Base-by-base conservation (phyloP, 2,113 vertebrate genomes). In the Seriola aureovittata region DNA sequence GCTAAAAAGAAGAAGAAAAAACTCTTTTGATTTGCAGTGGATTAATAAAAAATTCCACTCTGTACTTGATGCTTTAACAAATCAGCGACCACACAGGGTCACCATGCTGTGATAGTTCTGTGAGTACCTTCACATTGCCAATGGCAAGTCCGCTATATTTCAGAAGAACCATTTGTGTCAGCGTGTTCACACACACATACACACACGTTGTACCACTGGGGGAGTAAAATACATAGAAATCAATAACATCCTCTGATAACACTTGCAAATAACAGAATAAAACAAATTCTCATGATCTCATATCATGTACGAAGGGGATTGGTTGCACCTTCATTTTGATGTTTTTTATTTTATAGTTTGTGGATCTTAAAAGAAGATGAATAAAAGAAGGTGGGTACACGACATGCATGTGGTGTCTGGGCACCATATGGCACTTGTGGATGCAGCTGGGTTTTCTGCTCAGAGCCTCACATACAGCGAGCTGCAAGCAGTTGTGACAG, bases 221-320 rank as follows among this genome's bases (percentile, higher is more conserved):
- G 40, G 55, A 86, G 60, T 68, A 62, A 88, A 94, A 89, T 71
- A 80, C 62, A 86, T 48, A 75, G 63, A 89, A 90, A 93, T 93
- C 91, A 90, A 93, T 92, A 87, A 81, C 70, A 75, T 75, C 64
- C 76, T 54, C 40, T 17, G 68, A 88, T 71, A 77, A 90, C 80
- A 76, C 75, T 73, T 17, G 8, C 62, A 92, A 88, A 85, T 78
- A 82, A 76, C 63, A 83, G 67, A 89, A 71, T 75, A 59, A 74
- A 81, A 85, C 12, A 70, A 75, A 86, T 63, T 83, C 77, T 70
- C 70, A 36, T 74, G 85, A 79, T 83, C 77, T 70, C 70, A 36
- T 74, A 84, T 77, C 81, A 60, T 85, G 78, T 89, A 87, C 80
- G 77, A 79, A 59, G 63, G 38, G 75, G 52, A 85, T 85, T 88